These are phyloP conservation scores for Meandrusa payeni DNA, from an alignment of 2,888 invertebrate genomes.

Conservation along the genomic window DNA sequence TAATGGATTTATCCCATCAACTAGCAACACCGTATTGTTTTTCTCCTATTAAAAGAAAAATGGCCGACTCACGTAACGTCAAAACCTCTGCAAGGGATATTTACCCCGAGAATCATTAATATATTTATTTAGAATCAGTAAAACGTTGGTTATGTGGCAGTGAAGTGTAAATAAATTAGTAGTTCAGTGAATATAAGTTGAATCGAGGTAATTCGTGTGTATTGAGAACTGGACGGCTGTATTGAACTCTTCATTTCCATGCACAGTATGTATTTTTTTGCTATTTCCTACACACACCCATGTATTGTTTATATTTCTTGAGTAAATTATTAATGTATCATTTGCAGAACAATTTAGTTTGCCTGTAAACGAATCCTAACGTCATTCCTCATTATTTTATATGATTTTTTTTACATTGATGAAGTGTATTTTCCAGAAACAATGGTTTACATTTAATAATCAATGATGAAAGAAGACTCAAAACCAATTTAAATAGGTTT, in stretches of 20 bases:
- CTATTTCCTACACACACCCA: conserved; percentile 29
- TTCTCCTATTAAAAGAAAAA: conserved; percentile 58
- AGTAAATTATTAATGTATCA: conserved; percentile 10
- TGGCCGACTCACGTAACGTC: conserved; percentile 70
- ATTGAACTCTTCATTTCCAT: conserved; percentile 54
- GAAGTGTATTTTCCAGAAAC: neutral
- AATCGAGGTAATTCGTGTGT: conserved; percentile 39
- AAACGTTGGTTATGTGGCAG: conserved; percentile 32
- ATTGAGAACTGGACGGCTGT: conserved; percentile 41
- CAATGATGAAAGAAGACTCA: neutral
- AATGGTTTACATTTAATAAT: neutral
- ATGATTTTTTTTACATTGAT: no score
- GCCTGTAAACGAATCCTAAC: neutral
- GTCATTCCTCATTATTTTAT: neutral
- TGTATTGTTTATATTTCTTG: conserved; percentile 6
- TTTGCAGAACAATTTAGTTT: neutral
- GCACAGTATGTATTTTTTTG: conserved; percentile 61
- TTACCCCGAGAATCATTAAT: conserved; percentile 58
- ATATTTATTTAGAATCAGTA: conserved; percentile 1
- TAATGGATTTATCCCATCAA: no score
- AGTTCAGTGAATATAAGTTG: conserved; percentile 36
- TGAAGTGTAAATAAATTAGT: conserved; percentile 47
- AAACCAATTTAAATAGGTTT: neutral
- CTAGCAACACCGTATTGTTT: conserved; percentile 64
- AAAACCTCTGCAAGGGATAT: conserved; percentile 61